Evolutionary conservation across 1,140 invertebrate species (phyloP), one percentile per base, ranked within the genome.

Genomic region (Manduca sexta): DNA sequence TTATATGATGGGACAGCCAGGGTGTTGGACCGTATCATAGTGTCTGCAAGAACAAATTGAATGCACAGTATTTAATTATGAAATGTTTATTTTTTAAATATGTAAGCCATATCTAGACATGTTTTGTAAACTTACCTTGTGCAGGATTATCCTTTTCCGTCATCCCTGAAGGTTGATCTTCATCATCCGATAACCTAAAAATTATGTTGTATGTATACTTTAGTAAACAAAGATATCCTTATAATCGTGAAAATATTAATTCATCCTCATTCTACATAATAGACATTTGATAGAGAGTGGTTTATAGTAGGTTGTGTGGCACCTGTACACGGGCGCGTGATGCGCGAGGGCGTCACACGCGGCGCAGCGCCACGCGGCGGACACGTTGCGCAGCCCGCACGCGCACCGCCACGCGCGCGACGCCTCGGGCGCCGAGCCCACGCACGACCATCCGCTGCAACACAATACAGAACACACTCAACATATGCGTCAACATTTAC

Each of bases 11-110:
- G 82, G 44, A 87, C 84, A 88, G 50, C 91, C 86, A 71, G 88
- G 69, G 72, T 92, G 88, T 73, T 91, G 87, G 76, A 91, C 82
- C 49, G 78, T 79, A 85, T 77, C 82, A 84, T 84, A 71, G 79
- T 85, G 75, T 84, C 81, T 84, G 74, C 6, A 71, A 75, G 41
- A 12, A 39, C 29, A 15, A 26, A 26, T 42, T 26, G n/a, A 3
- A n/a, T 6, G 10, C 16, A 35, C n/a, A 11, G 33, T 2, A 35
- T 35, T 35, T 1, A 12, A 35, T 12, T 35, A 35, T 35, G 14
- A 35, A 4, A 12, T 1, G 15, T 17, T 1, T 40, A 40, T 39
- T 3, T 13, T n/a, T n/a, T n/a, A n/a, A n/a, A n/a, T n/a, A n/a
- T n/a, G n/a, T n/a, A n/a, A n/a, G n/a, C n/a, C n/a, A n/a, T n/a